Base-by-base conservation (phyloP, 2,888 invertebrate genomes). In the Polia nebulosa region DNA sequence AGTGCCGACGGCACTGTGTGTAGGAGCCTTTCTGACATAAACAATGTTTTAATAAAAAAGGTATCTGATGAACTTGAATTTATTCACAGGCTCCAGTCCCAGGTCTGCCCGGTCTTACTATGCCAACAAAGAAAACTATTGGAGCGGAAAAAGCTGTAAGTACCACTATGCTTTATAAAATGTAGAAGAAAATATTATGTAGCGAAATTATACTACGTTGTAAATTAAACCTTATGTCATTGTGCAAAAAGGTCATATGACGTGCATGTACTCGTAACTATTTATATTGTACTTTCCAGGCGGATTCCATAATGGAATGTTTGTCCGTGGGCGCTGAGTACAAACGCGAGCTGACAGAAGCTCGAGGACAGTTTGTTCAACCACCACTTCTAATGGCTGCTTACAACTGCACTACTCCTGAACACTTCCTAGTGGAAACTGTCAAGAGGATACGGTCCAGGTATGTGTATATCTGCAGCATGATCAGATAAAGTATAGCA, bases 261-360 rank as follows among this genome's bases (percentile, higher is more conserved):
- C 29, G 8, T 9, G n/a, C 5, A 5, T 34, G 7, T 6, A 20
- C 13, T 8, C n/a, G n/a, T n/a, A n/a, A n/a, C n/a, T 7, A n/a
- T 27, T 5, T 34, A 3, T n/a, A 0, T 29, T 20, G 2, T 13
- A 0, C 11, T 57, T 72, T 71, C 0, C 69, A 96, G 97, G 98
- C 99, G 34, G 99, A 99, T 90, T 97, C 97, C 60, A 97, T 99
- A 79, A 95, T 99, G 85, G 99, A 99, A 92, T 99, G 99, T 81
- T 92, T 99, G 62, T 98, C 98, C 67, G 96, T 98, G 59, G 97
- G 97, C 25, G 96, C 96, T 83, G 96, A 96, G 81, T 97, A 97
- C 87, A 91, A 93, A 78, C 95, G 96, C 77, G 96, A 97, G 86
- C 89, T 97, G 82, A 94, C 90, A 2, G 97, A 97, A 84, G 88